These are phyloP conservation scores for Ormyrus labotus DNA, from an alignment of 2,888 invertebrate species.

Conservation along the genomic window DNA sequence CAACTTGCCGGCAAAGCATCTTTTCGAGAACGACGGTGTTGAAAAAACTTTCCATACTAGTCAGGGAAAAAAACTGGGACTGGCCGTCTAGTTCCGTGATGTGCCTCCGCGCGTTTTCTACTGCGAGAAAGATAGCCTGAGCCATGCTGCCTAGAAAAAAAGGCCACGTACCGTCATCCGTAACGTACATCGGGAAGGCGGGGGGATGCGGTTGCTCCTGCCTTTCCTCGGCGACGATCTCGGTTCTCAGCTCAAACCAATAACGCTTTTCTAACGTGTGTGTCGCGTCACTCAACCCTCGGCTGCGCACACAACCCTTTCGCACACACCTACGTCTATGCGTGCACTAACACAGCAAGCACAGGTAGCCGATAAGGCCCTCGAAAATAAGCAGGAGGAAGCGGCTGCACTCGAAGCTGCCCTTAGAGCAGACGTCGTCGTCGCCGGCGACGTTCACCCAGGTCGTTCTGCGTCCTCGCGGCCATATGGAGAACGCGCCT, in stretches of 20 bases:
- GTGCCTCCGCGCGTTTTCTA: neutral
- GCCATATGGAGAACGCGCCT: constrained; percentile 51
- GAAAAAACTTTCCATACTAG: neutral
- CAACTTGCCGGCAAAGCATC: too few species aligned
- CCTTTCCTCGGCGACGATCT: neutral
- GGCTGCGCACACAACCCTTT: neutral
- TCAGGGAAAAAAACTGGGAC: neutral
- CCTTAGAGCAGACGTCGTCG: too few species aligned
- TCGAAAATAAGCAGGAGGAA: too few species aligned
- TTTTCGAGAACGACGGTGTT: too few species aligned
- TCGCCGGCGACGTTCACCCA: neutral
- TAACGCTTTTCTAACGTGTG: neutral
- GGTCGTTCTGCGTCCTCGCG: constrained; percentile 39
- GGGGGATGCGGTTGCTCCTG: constrained; percentile 30
- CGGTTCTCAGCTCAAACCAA: neutral
- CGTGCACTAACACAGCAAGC: too few species aligned
- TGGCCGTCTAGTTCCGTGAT: neutral
- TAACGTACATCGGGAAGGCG: constrained; percentile 57
- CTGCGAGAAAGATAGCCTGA: constrained; percentile 10
- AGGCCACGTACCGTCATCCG: constrained; percentile 56
- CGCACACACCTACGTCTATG: neutral
- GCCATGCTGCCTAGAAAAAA: constrained; percentile 14
- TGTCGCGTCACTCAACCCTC: constrained; percentile 14
- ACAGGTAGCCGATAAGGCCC: too few species aligned
- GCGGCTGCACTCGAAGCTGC: too few species aligned